Percentiles rank a stretch among this genome's conserved stretches.
phyloP scores from a whole-genome alignment of 2,888 invertebrate genomes.

The Allolobophora icterica region DNA sequence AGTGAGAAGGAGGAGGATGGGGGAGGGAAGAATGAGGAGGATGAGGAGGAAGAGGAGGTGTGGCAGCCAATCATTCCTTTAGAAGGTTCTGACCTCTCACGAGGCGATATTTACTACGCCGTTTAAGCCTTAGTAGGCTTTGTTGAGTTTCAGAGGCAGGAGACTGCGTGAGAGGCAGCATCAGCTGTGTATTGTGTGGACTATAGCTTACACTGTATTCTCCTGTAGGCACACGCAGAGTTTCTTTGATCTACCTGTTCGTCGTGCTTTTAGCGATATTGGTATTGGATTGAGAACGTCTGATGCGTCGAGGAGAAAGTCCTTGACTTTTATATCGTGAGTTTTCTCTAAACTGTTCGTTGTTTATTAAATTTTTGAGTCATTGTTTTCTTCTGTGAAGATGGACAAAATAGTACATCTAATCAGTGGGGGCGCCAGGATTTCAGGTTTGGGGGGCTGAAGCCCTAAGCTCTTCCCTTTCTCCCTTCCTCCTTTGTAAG shows the following conservation, averaged over 20 bases:
- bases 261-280: neutral
- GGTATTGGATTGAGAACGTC: neutral
- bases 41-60: neutral
- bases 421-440: too few species aligned
- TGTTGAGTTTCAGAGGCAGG: neutral
- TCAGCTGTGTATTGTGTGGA: neutral
- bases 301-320: neutral
- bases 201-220: neutral
- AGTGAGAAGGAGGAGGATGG: neutral
- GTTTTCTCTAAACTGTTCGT: neutral
- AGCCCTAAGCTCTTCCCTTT: too few species aligned
- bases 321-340: neutral
- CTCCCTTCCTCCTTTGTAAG: too few species aligned
- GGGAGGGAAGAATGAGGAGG: neutral
- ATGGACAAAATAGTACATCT: neutral
- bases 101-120: constrained; percentile 5
- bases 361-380: neutral
- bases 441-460: too few species aligned
- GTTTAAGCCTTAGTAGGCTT: constrained; percentile 1
- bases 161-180: neutral
- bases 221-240: too few species aligned
- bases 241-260: neutral
- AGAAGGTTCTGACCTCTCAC: neutral
- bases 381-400: neutral
- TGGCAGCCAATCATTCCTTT: constrained; percentile 17